Conservation (phyloP, 2,888 invertebrate genomes). For the Eucera pruinosa region DNA sequence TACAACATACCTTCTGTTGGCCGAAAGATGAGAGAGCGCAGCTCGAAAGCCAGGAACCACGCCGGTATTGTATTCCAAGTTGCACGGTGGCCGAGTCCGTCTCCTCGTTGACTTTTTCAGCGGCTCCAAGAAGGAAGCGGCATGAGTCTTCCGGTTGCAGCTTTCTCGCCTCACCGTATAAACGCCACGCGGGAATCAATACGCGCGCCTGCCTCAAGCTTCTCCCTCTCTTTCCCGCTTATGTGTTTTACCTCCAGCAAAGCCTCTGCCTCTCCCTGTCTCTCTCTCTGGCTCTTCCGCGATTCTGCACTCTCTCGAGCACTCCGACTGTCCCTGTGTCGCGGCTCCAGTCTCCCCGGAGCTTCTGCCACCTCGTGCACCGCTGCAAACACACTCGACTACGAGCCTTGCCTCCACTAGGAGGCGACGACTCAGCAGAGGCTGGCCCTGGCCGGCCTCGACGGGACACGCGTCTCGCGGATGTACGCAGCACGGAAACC, state of each 20-base stretch:
- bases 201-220: conserved; percentile 70
- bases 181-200: conserved; percentile 75
- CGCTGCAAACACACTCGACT: neutral
- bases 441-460: neutral
- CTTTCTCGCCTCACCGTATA: conserved; percentile 73
- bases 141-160: conserved; percentile 71
- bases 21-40: neutral
- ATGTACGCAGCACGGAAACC: conserved; percentile 36
- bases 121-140: conserved; percentile 59
- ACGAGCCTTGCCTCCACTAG: neutral
- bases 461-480: conserved; percentile 29
- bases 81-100: conserved; percentile 29
- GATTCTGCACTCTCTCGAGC: conserved; percentile 20
- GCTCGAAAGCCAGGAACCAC: neutral
- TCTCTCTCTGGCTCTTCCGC: conserved; percentile 20
- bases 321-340: conserved; percentile 21
- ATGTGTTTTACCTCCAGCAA: conserved; percentile 23
- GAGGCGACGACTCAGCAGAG: neutral
- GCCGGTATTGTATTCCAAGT: neutral
- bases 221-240: conserved; percentile 56
- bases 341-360: conserved; percentile 9
- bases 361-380: conserved; percentile 19
- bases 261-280: conserved; percentile 27
- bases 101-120: conserved; percentile 65
- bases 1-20: conserved; percentile 45